phyloP scores from a whole-genome alignment of 2,797 vertebrate genomes.

The Falco cherrug region DNA sequence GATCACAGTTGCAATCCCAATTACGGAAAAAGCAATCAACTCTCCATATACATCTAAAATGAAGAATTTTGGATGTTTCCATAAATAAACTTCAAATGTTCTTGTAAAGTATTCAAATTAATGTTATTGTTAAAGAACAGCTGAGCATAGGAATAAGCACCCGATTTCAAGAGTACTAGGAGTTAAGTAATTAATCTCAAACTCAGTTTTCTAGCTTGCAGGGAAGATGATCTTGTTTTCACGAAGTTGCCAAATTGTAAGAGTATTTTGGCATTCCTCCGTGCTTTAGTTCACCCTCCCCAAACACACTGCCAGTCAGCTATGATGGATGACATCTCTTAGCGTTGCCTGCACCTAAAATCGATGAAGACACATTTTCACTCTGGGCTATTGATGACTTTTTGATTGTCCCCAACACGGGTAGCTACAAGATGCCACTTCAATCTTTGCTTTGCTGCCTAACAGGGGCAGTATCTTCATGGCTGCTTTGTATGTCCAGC shows the following conservation, averaged over 20 bases:
- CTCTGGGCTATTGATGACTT: conserved; percentile 12
- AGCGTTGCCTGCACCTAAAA: not conserved
- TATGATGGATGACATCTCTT: conserved; percentile 29
- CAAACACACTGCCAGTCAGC: not conserved
- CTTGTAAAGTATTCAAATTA: conserved; percentile 21
- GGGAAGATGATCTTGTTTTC: not conserved
- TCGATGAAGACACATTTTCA: conserved; percentile 18
- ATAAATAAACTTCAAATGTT: not conserved
- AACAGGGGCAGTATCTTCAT: not conserved
- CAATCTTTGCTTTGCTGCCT: not conserved
- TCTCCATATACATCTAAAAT: not conserved
- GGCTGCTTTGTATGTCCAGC: not conserved
- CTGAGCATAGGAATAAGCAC: not conserved
- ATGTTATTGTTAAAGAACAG: not conserved
- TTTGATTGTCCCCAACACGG: not conserved
- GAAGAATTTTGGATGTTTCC: not conserved
- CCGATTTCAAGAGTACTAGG: not conserved
- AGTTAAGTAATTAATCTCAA: not conserved
- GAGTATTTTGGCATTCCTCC: not conserved
- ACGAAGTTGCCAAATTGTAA: not conserved
- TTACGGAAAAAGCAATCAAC: conserved; percentile 14
- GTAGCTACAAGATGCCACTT: not conserved
- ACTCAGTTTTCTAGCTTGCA: not conserved
- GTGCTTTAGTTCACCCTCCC: not conserved
- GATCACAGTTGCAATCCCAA: not conserved